Base-by-base conservation (phyloP, 2,113 vertebrate genomes). In the Mesocricetus auratus region DNA sequence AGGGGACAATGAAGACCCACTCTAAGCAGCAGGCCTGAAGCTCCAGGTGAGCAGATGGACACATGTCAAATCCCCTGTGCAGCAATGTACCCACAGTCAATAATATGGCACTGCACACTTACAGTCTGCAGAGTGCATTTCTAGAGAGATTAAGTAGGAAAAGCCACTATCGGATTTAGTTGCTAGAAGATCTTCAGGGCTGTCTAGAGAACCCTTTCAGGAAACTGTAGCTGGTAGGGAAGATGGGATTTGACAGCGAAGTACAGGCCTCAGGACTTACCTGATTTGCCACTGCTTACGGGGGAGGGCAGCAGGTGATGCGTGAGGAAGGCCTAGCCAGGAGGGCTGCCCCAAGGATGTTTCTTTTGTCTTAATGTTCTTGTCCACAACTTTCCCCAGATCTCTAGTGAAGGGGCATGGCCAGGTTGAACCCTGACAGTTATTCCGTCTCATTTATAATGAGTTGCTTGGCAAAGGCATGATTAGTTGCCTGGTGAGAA, bases 401-500 rank as follows among this genome's bases (percentile, higher is more conserved):
- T 66, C 45, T 93, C 85, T 69, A 10, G 47, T 33, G 68, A 91
- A 91, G 89, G 58, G 78, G 53, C 68, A 77, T 75, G 26, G 83
- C 36, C 13, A 7, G 15, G 2, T 0, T 50, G 16, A 86, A 75
- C 53, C 86, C 74, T 86, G 79, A 89, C 68, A 85, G 89, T 12
- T 42, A 90, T 81, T 94, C 83, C 50, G 77, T 92, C 79, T 58
- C 79, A 62, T 73, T 97, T 90, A 53, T 74, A 62, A 96, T 89
- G 86, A 79, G 75, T 8, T 31, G 47, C 62, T 79, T n/a, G 24
- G 90, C 79, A 64, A 94, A 95, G 58, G n/a, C 78, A 77, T 86
- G 92, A 88, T 89, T 88, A 87, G 86, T 82, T 92, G 91, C 91
- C 95, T 97, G 92, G 94, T 95, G 93, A 93, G 89, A 81, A 93